These are phyloP conservation scores for Oncopodura yosiiana DNA, from an alignment of 1,140 invertebrate genomes.

Conservation along the genomic window DNA sequence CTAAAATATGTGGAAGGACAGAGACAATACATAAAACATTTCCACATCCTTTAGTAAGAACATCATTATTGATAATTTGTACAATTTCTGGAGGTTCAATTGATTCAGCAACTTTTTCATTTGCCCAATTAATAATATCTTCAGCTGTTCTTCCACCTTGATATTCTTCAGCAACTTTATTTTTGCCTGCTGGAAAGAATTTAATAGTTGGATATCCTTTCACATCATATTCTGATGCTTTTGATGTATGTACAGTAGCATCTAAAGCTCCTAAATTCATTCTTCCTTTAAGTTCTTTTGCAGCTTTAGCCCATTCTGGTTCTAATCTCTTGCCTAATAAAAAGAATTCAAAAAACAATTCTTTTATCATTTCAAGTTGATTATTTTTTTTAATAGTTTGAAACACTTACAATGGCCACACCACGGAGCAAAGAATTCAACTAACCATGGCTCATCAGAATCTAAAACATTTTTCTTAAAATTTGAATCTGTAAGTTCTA, in stretches of 20 bases:
- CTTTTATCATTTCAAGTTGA: background rate
- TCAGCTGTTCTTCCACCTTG: slow-evolving; percentile 67
- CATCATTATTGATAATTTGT: slow-evolving; percentile 47
- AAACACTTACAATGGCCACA: slow-evolving; percentile 82
- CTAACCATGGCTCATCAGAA: slow-evolving; percentile 87
- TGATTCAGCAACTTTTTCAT: slow-evolving; percentile 19
- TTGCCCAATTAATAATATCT: slow-evolving; percentile 86
- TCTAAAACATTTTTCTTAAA: slow-evolving; percentile 83
- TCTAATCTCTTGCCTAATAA: slow-evolving; percentile 86
- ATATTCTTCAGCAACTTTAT: slow-evolving; percentile 61
- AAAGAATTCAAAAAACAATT: too few species aligned
- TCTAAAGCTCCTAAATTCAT: slow-evolving; percentile 90
- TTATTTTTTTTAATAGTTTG: background rate
- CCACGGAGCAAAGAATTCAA: slow-evolving; percentile 97
- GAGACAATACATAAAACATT: slow-evolving; percentile 87
- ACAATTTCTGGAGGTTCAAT: slow-evolving; percentile 32
- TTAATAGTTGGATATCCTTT: slow-evolving; percentile 97
- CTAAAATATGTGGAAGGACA: slow-evolving; percentile 90
- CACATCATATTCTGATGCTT: slow-evolving; percentile 67
- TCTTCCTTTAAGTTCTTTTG: slow-evolving; percentile 86
- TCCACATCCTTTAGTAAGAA: slow-evolving; percentile 65
- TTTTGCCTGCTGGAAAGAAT: slow-evolving; percentile 75
- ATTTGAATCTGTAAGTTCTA: slow-evolving; percentile 88
- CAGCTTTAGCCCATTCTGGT: slow-evolving; percentile 89
- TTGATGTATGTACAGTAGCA: slow-evolving; percentile 79